Percentiles rank a stretch among this genome's conserved stretches.
phyloP scores from a whole-genome alignment of 2,888 invertebrate genomes.

The Germaria angustata region DNA sequence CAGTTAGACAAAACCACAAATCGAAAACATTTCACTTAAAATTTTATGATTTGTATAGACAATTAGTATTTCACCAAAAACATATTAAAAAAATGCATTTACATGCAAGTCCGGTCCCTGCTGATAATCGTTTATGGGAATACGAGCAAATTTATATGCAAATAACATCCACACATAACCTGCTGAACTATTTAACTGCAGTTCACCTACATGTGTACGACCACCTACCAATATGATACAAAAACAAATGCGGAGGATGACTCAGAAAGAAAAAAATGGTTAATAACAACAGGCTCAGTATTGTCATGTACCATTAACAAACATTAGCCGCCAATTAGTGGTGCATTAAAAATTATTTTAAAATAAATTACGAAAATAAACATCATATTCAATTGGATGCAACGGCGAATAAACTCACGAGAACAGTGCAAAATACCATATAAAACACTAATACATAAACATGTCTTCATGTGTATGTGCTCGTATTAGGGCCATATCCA shows the following conservation, averaged over 20 bases:
- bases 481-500: too few relatives aligned
- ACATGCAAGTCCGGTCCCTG: too few relatives aligned
- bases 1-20: too few relatives aligned
- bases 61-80: too few relatives aligned
- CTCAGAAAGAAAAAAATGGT: slow-evolving; percentile 64
- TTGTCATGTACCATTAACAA: slow-evolving; percentile 65
- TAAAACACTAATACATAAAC: background rate
- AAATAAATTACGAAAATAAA: slow-evolving; percentile 63
- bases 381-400: slow-evolving; percentile 53
- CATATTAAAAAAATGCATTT: too few relatives aligned
- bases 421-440: background rate
- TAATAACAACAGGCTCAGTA: slow-evolving; percentile 68
- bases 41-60: too few relatives aligned
- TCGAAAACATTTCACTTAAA: too few relatives aligned
- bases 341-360: slow-evolving; percentile 65
- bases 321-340: slow-evolving; percentile 67
- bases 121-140: slow-evolving; percentile 38
- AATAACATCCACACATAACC: background rate
- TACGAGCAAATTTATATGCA: slow-evolving; percentile 21
- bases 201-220: slow-evolving; percentile 12
- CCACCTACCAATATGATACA: background rate
- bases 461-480: too few relatives aligned
- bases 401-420: slow-evolving; percentile 5
- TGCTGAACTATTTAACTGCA: background rate
- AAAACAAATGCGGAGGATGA: background rate